phyloP scores from a whole-genome alignment of 2,888 invertebrate species.

The Nasonia oneida region DNA sequence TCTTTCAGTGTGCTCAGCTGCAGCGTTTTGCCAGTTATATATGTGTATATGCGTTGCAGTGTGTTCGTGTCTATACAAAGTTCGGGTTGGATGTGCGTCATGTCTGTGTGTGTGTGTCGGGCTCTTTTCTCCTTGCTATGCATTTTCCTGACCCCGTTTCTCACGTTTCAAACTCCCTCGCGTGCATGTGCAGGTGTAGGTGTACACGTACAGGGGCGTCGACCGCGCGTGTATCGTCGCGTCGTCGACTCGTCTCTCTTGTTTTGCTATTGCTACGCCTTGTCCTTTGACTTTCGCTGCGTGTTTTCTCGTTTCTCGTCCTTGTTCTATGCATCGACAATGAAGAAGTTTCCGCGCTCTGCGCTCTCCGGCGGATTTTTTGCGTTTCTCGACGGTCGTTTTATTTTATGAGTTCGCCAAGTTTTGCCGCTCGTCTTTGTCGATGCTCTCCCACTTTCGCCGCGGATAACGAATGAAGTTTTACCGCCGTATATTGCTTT shows the following conservation, averaged over 20 bases:
- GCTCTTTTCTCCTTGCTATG: neutral
- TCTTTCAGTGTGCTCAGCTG: constrained; percentile 19
- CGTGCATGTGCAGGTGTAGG: neutral
- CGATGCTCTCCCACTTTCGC: neutral
- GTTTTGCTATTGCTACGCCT: neutral
- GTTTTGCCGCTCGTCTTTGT: constrained; percentile 21
- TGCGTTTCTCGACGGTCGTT: constrained; percentile 18
- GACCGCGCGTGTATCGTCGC: neutral
- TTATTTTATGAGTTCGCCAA: constrained; percentile 51
- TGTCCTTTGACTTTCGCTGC: constrained; percentile 24
- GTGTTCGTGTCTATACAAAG: neutral
- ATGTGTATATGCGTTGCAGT: neutral
- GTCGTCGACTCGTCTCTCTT: neutral
- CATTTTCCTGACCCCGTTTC: constrained; percentile 42
- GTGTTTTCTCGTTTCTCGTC: constrained; percentile 17
- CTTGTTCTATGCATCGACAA: constrained; percentile 32
- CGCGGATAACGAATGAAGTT: constrained; percentile 40
- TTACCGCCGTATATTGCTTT: neutral
- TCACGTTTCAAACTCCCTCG: neutral
- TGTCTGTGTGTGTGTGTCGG: neutral
- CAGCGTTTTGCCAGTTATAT: neutral
- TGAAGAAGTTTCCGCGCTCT: constrained; percentile 42
- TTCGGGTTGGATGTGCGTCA: neutral
- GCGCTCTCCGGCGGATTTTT: neutral
- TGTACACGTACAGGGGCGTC: neutral